Base-by-base conservation (phyloP, 1,140 invertebrate species). In the Dendroctonus ponderosae region DNA sequence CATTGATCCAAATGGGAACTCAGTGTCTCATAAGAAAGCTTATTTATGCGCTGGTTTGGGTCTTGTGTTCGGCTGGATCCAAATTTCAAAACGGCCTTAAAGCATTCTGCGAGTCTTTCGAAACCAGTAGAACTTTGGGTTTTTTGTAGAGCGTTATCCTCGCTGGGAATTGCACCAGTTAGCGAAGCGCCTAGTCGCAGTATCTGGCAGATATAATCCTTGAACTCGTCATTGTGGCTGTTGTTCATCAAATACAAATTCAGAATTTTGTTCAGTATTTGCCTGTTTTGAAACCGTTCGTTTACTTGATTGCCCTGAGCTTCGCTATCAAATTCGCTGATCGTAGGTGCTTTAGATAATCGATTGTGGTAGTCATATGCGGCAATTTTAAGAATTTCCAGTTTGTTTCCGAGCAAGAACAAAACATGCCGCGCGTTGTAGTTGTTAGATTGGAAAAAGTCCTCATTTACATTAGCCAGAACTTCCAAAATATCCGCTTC, bases 1-100 rank as follows among this genome's bases (percentile, higher is more conserved):
- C 69, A 72, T 6, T 72, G 58, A 42, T 72, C 69, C 7, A 72
- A 53, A 69, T 71, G 69, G 2, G 26, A n/a, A 26, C 53, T 64
- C 39, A 71, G 37, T 7, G 15, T 63, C 11, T 68, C 66, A 15
- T 51, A 63, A 12, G 44, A 57, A 8, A 68, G 12, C 14, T 50
- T 7, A 41, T 68, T 38, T 9, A 68, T n/a, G 8, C 26, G 26
- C 26, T 26, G 26, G 26, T 26, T 1, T 26, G 26, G 26, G 26
- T 26, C 26, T 26, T 26, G 26, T 26, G 26, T 26, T 26, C 26
- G 26, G 26, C 26, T 26, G 26, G 26, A 26, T 26, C 26, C 26
- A 26, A 26, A 26, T 26, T 26, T 26, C 26, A 26, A 26, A 1
- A 26, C 26, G 26, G 26, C 26, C 26, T 26, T 26, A 26, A 26